Percentiles rank a stretch among this genome's conserved stretches.
Evolutionary conservation across 2,888 invertebrate species (phyloP).

Genomic region (Cheilosia vernalis): DNA sequence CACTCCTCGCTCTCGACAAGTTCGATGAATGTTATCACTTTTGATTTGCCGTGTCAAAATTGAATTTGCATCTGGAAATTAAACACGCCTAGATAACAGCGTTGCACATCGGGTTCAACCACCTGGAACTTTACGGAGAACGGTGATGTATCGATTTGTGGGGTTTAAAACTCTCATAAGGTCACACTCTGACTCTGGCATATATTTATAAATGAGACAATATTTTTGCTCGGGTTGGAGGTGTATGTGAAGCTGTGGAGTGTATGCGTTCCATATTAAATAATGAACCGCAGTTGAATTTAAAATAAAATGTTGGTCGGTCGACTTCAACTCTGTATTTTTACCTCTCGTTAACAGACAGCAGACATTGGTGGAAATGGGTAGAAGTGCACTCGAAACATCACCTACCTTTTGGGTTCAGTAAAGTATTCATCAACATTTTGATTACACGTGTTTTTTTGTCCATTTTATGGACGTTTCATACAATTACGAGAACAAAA

Average conservation of each 20-base stretch:
- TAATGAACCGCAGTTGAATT: too few species aligned
- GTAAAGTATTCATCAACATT: too few species aligned
- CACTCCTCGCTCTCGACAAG: constrained; percentile 9
- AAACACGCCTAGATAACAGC: constrained; percentile 8
- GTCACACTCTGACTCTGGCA: background rate
- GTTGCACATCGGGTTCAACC: background rate
- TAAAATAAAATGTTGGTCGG: too few species aligned
- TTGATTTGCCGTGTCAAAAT: constrained; percentile 54
- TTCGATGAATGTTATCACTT: constrained; percentile 44
- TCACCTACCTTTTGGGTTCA: too few species aligned
- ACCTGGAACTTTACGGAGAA: background rate
- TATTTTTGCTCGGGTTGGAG: background rate
- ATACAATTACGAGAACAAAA: too few species aligned
- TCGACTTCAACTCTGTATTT: too few species aligned
- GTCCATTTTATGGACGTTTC: too few species aligned
- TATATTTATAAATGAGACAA: background rate
- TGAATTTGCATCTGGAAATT: constrained; percentile 61
- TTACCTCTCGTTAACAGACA: too few species aligned
- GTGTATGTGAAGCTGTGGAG: background rate
- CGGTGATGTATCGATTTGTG: constrained; percentile 18
- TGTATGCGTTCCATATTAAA: too few species aligned
- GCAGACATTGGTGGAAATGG: too few species aligned
- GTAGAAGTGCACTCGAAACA: too few species aligned
- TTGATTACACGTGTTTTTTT: too few species aligned
- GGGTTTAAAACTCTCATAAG: background rate